Base-by-base conservation (phyloP, 2,888 invertebrate species). In the Dyspetes luteomarginatus region DNA sequence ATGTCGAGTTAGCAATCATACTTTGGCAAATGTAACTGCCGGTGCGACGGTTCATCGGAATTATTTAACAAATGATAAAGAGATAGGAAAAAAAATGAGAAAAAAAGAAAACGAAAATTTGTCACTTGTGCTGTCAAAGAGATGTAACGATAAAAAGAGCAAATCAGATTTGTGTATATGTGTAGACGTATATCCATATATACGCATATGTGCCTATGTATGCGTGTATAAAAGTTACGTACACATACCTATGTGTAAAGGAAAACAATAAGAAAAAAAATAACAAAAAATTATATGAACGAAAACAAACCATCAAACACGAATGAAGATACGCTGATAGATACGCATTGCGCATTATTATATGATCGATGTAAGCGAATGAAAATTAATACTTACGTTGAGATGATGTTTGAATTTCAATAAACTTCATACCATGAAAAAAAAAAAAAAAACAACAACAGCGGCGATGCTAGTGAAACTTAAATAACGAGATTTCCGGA, bases 391-490 rank as follows among this genome's bases (percentile, higher is more conserved):
- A 89, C 86, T 90, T 82, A 82, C 88, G 89, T 89, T 88, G 88
- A 89, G 86, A 89, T 84, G 83, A 87, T 88, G 89, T 90, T 90
- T 90, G 89, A 85, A 90, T 90, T 90, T 90, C 89, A 91, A 91
- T 90, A 91, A 91, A 91, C 89, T 91, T 90, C 90, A 89, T 91
- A 91, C 89, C 92, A 93, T 92, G 92, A 93, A 93, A 92, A 74
- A 87, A 83, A 78, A 81, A 68, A 71, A 45, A 12, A 58, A 28
- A 52, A 64, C 24, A n/a, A n/a, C n/a, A n/a, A n/a, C n/a, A n/a
- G n/a, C n/a, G n/a, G n/a, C n/a, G 55, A 77, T 62, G 64, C 48
- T 50, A 74, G 65, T 68, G 36, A 62, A 41, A 50, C 43, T 52
- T 58, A 26, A 52, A 73, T 79, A 80, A 82, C 82, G 84, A 36